Evolutionary conservation across 2,888 invertebrate genomes (phyloP), one percentile per base, ranked within the genome.

Genomic region (Stenchaetothrips biformis): DNA sequence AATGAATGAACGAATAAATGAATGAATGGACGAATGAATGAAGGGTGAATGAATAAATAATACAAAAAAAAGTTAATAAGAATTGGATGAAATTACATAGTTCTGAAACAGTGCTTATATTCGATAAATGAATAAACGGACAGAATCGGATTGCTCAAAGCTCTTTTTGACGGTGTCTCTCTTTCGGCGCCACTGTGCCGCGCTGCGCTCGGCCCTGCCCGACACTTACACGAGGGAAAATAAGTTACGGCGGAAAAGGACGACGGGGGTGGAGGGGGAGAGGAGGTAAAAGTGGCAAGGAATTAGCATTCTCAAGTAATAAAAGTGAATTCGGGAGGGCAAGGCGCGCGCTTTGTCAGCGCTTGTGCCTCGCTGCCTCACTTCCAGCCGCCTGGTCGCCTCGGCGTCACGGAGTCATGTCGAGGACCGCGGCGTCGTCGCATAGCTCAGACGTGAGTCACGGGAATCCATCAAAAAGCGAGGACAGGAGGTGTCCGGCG

Each of bases 241-340:
- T 74, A 74, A 74, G 67, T 74, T 25, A 74, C 25, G 21, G 21
- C 25, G 67, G 67, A 11, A 25, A 21, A 11, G 67, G n/a, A 2
- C 18, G n/a, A 21, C 4, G 37, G 37, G n/a, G 67, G 21, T 7
- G 21, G 67, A 4, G 21, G 21, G 67, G 21, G 67, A n/a, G n/a
- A 21, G 67, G 21, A 21, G 9, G 21, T 21, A 21, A 67, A 21
- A 67, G 67, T 21, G 67, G 67, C 11, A 74, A 25, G 37, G 67
- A 74, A 74, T 74, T 74, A 74, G 67, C 67, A 74, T 74, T 74
- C 67, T 25, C 25, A 74, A 21, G 67, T 74, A 74, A 74, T 74
- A 74, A 25, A 74, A 74, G 25, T 8, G 67, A 74, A 21, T 74
- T n/a, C 21, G 25, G 25, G 67, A 25, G 67, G 67, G n/a, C 37